phyloP scores from a whole-genome alignment of 2,113 vertebrate genomes.

The Eubucco bourcierii region DNA sequence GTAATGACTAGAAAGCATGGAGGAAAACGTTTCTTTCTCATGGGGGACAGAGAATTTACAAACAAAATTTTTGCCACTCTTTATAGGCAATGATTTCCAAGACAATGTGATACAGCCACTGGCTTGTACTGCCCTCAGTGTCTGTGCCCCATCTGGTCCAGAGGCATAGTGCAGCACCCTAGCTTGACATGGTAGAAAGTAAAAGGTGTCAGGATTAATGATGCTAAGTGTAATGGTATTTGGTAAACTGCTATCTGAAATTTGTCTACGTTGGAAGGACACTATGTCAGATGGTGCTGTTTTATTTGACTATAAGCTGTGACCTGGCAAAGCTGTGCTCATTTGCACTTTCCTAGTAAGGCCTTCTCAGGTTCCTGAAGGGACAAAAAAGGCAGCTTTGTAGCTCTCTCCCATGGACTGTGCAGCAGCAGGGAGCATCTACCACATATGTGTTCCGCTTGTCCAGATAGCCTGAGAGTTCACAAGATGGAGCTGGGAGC shows the following conservation, averaged over 20 bases:
- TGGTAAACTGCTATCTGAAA: background rate
- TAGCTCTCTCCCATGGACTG: no score
- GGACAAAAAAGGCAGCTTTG: background rate
- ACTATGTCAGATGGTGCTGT: background rate
- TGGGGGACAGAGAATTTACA: background rate
- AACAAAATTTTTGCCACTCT: background rate
- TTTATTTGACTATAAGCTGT: background rate
- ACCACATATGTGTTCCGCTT: accelerated
- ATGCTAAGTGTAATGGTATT: background rate
- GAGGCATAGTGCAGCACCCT: background rate
- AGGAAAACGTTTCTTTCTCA: background rate
- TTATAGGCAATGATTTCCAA: background rate
- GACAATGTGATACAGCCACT: accelerated
- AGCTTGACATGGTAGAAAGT: background rate
- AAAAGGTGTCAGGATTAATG: background rate
- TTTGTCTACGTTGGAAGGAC: background rate
- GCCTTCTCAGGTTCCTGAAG: background rate
- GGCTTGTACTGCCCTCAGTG: background rate
- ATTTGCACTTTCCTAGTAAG: background rate
- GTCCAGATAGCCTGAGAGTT: background rate
- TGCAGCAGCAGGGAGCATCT: accelerated
- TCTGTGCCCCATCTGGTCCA: accelerated
- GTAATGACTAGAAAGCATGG: background rate
- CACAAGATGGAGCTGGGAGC: background rate
- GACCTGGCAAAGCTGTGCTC: background rate